phyloP scores from a whole-genome alignment of 2,113 vertebrate genomes.

The Crocuta crocuta region DNA sequence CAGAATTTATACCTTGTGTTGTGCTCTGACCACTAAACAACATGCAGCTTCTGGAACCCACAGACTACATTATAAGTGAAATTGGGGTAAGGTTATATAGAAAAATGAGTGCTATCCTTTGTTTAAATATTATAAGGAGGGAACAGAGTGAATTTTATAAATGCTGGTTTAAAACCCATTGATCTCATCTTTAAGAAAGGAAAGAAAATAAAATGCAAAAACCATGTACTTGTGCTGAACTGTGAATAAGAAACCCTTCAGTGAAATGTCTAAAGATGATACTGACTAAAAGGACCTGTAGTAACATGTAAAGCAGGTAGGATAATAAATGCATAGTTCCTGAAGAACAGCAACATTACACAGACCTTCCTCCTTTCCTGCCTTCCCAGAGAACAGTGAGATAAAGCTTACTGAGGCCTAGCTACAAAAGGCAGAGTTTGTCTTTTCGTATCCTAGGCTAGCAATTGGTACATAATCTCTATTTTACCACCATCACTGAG shows the following conservation, averaged over 20 bases:
- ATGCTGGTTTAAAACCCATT: neutral
- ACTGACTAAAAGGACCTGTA: neutral
- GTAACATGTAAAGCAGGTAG: neutral
- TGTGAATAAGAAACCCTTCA: neutral
- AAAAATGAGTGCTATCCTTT: constrained; percentile 33
- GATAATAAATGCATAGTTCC: neutral
- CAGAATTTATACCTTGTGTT: neutral
- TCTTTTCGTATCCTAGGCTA: neutral
- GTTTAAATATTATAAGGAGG: constrained; percentile 4
- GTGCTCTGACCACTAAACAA: neutral
- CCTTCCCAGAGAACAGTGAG: neutral
- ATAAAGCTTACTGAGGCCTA: neutral
- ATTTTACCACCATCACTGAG: neutral
- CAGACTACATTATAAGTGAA: neutral
- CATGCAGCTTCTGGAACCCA: neutral
- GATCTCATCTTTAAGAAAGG: constrained; percentile 27
- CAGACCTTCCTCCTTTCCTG: neutral
- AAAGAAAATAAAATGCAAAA: constrained; percentile 21
- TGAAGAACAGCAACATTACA: neutral
- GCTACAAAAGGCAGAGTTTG: neutral
- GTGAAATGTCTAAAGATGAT: neutral
- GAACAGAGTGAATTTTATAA: constrained; percentile 23
- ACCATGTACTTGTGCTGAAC: neutral
- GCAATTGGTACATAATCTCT: neutral
- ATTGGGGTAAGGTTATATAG: neutral